phyloP scores from a whole-genome alignment of 2,797 vertebrate species.

The Halcyon leucocephala region DNA sequence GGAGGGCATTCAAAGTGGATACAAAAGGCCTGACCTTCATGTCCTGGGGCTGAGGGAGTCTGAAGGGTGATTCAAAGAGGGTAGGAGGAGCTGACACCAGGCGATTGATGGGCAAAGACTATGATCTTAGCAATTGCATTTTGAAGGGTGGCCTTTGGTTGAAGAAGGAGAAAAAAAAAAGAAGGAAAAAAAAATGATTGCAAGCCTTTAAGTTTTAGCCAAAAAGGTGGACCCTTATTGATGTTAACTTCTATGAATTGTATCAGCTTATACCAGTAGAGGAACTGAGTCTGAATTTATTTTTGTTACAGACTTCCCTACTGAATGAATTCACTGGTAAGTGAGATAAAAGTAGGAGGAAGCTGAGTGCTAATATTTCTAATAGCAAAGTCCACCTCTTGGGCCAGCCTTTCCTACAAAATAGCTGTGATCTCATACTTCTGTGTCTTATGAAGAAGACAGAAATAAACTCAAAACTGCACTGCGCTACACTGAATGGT shows the following conservation, averaged over 20 bases:
- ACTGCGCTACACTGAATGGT: not conserved
- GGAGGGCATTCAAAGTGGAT: not conserved
- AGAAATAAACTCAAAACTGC: not conserved
- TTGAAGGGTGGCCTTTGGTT: not conserved
- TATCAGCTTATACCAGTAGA: conserved; percentile 15
- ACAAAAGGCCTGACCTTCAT: conserved; percentile 49
- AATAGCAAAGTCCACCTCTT: not conserved
- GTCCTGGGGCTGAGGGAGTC: not conserved
- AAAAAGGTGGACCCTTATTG: not conserved
- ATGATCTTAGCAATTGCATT: conserved; percentile 12
- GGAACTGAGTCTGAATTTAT: conserved; percentile 27
- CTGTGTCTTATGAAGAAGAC: not conserved
- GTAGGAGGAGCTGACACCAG: not conserved
- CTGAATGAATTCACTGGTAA: not conserved
- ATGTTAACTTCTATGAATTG: conserved; percentile 9
- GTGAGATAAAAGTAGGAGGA: conserved; percentile 21
- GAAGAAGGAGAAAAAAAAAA: rapidly evolving
- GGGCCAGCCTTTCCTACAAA: not conserved
- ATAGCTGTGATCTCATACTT: conserved; percentile 23
- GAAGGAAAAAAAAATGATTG: not conserved
- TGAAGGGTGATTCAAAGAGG: conserved; percentile 19
- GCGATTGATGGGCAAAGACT: not conserved
- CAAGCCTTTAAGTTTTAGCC: not conserved
- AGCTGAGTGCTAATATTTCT: not conserved
- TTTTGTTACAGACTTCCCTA: conserved; percentile 30